These are phyloP conservation scores for Sciurus carolinensis DNA, from an alignment of 2,797 vertebrate species.

Conservation along the genomic window DNA sequence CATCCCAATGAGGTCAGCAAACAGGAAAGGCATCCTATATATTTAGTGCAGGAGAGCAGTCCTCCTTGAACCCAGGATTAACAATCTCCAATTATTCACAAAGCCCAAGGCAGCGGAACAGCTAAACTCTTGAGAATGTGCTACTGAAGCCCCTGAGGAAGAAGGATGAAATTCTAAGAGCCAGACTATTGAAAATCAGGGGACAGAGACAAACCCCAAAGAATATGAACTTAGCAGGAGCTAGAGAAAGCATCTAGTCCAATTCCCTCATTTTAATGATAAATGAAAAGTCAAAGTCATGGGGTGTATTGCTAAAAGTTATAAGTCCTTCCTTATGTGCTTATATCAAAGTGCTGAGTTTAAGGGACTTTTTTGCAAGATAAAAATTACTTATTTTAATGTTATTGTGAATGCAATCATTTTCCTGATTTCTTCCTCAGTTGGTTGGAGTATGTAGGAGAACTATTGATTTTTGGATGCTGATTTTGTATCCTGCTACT, in stretches of 20 bases:
- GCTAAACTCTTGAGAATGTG: neutral
- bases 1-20: neutral
- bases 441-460: no score
- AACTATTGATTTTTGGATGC: no score
- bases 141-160: neutral
- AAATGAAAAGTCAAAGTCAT: neutral
- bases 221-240: neutral
- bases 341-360: neutral
- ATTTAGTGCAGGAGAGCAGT: neutral
- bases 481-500: no score
- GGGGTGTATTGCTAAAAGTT: neutral
- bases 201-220: neutral
- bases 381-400: neutral
- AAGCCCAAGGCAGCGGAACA: neutral
- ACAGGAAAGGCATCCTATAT: neutral
- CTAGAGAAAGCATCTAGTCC: neutral
- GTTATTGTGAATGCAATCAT: no score
- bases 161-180: neutral
- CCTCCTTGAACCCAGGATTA: neutral
- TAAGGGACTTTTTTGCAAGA: neutral
- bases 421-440: no score
- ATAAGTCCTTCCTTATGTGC: neutral
- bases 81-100: neutral
- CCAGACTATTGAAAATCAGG: neutral
- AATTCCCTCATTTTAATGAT: neutral